phyloP scores from a whole-genome alignment of 2,888 invertebrate species.

The Plebejus melissa region DNA sequence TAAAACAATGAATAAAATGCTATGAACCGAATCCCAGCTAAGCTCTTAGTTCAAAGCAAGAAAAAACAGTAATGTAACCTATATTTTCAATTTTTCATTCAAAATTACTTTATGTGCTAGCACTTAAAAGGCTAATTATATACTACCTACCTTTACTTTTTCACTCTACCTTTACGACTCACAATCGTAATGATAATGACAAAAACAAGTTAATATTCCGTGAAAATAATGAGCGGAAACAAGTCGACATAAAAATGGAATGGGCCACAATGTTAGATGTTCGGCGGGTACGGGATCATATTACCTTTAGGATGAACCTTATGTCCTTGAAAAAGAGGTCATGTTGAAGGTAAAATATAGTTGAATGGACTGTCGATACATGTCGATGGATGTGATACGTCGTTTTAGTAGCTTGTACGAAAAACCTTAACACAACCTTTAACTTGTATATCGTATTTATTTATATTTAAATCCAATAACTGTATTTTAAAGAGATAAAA shows the following conservation, averaged over 20 bases:
- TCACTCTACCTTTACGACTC: not conserved
- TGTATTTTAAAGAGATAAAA: too few relatives aligned
- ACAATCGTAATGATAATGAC: constrained; percentile 1
- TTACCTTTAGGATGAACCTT: not conserved
- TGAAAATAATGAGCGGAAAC: constrained; percentile 13
- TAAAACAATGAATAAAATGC: too few relatives aligned
- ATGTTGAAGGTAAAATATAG: not conserved
- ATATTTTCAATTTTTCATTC: not conserved
- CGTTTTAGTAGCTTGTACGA: not conserved
- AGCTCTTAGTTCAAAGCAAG: too few relatives aligned
- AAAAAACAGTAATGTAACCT: too few relatives aligned
- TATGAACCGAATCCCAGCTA: too few relatives aligned
- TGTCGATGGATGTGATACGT: too few relatives aligned
- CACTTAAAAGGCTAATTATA: too few relatives aligned
- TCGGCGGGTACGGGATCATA: not conserved
- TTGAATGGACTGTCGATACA: not conserved
- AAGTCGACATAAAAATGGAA: not conserved
- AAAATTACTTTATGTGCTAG: not conserved
- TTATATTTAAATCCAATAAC: too few relatives aligned
- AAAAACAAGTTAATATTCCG: constrained; percentile 15
- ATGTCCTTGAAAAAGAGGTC: not conserved
- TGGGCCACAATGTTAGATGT: not conserved
- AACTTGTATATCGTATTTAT: not conserved
- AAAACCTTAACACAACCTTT: not conserved
- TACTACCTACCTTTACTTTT: too few relatives aligned